Evolutionary conservation across 1,140 invertebrate genomes (phyloP), one percentile per base, ranked within the genome.

Genomic region (Sitophilus oryzae): DNA sequence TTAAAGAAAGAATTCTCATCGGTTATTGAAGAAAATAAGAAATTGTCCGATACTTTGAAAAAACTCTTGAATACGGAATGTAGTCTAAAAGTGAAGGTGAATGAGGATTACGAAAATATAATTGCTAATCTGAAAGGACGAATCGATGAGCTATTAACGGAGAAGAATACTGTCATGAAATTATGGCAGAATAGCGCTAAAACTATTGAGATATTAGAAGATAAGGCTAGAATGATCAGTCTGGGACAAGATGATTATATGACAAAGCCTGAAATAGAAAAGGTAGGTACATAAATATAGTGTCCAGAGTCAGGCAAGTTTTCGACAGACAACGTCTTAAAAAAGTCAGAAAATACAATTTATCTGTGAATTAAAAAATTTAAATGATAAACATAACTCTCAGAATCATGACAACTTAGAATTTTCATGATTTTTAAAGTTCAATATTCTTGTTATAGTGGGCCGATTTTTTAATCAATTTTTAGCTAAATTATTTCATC

Each of bases 121-220:
- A 52, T 66, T 18, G 47, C 62, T 37, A 71, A 70, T 58, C 59
- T 71, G 21, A 65, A 66, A 61, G 40, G 58, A 16, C 69, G 70
- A 59, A 57, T 71, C 8, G 30, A 60, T 37, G 35, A 18, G 10
- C 34, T 63, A 2, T 38, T 58, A 42, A 30, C 65, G 42, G 69
- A 71, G 56, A 71, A 71, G 55, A 65, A 70, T 21, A 56, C 59
- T 18, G 52, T 62, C 2, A 53, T 64, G 3, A 62, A 67, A 53
- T 60, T 69, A 52, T 71, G 69, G 69, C 63, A 63, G 44, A 64
- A 63, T 41, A 54, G 61, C 9, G 43, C 64, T 16, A 57, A 56
- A 57, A 62, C 61, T 3, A 62, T 71, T 30, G 66, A 71, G 40
- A 48, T 55, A 37, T 52, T 71, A 16, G 69, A 71, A 56, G 61